A percentile compares a stretch with the other conserved stretches of the same genome.
phyloP scores from a whole-genome alignment of 2,797 vertebrate genomes.

The Thunnus albacares region DNA sequence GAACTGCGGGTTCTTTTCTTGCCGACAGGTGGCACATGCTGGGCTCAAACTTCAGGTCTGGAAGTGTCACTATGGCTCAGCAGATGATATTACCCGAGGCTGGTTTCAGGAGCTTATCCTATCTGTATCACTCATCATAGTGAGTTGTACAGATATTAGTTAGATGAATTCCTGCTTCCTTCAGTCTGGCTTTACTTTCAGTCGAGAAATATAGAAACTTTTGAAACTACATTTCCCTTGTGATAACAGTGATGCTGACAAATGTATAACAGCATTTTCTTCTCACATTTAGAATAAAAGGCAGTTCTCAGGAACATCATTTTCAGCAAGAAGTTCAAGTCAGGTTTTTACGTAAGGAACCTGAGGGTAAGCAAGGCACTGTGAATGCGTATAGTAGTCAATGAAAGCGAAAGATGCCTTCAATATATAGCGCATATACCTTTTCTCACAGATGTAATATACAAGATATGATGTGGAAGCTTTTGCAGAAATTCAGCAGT shows the following conservation, averaged over 20 bases:
- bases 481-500: constrained; percentile 32
- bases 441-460: constrained; percentile 21
- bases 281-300: constrained; percentile 25
- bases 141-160: no score
- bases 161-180: no score
- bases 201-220: no score
- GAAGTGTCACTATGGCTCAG: background rate
- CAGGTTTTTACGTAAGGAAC: constrained; percentile 3
- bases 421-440: constrained; percentile 6
- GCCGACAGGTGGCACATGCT: constrained; percentile 8
- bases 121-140: no score
- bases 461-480: constrained; percentile 32
- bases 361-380: background rate
- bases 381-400: background rate
- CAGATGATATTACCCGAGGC: background rate
- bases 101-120: constrained; percentile 1
- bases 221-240: background rate
- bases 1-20: background rate
- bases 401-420: constrained; percentile 2
- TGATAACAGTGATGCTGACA: constrained; percentile 21
- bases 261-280: constrained; percentile 3
- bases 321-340: constrained; percentile 18
- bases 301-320: background rate
- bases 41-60: background rate
- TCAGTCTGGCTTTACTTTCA: no score